Conservation (phyloP, 2,797 vertebrate genomes). For the Neosilurus hyrtlii region DNA sequence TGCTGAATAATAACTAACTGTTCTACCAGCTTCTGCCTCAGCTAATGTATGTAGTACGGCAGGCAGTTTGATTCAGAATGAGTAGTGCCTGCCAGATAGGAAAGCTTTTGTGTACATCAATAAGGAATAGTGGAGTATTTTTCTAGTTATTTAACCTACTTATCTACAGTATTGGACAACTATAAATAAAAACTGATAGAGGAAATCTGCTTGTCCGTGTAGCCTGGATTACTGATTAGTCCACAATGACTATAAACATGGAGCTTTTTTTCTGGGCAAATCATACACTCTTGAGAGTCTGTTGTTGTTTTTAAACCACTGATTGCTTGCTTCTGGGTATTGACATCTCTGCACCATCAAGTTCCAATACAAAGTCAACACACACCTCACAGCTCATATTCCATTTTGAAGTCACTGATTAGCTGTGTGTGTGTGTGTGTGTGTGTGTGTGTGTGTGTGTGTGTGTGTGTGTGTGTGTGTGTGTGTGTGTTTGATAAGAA, state of each 20-base stretch:
- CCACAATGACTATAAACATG: neutral
- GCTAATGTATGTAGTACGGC: neutral
- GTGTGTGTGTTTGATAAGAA: constrained; percentile 7
- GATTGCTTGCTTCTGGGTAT: neutral
- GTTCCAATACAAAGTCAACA: neutral
- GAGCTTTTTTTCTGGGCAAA: neutral
- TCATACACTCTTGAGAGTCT: neutral
- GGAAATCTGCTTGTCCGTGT: neutral
- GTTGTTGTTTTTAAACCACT: neutral
- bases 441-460: neutral
- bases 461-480: constrained; percentile 11
- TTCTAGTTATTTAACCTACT: neutral
- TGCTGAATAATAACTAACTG: neutral
- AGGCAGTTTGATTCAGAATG: neutral
- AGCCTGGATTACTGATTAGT: neutral
- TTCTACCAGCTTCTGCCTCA: neutral
- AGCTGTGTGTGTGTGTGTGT: neutral
- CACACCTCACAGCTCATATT: neutral
- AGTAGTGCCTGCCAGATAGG: neutral
- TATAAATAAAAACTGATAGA: neutral
- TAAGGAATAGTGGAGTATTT: neutral
- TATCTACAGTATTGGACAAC: neutral
- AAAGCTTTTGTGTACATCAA: neutral
- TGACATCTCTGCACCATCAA: neutral
- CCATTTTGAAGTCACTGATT: neutral